Evolutionary conservation across 92 coral and sea anemone genomes (phyloP).

Genomic region (Epizoanthus fatuus): DNA sequence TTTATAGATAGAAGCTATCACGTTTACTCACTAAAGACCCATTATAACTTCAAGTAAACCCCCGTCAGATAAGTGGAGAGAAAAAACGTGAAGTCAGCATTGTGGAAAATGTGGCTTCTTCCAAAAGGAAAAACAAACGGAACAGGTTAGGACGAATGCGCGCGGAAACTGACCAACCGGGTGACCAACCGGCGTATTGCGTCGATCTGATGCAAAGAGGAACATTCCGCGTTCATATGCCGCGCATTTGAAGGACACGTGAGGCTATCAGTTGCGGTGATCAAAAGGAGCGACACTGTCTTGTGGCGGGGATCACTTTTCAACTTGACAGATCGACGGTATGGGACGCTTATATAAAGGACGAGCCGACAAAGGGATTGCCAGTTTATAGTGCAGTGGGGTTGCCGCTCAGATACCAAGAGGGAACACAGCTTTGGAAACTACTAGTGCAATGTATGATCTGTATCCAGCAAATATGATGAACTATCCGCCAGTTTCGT

Average conservation of each 20-base stretch:
- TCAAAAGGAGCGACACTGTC: slow-evolving; percentile 74
- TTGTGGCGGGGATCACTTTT: slow-evolving; percentile 49
- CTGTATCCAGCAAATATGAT: slow-evolving; percentile 74
- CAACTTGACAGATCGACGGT: slow-evolving; percentile 62
- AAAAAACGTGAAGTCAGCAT: slow-evolving; percentile 1
- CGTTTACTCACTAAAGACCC: slow-evolving; percentile 24
- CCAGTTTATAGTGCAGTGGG: slow-evolving; percentile 21
- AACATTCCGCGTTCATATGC: slow-evolving; percentile 21
- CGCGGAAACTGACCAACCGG: slow-evolving; percentile 6
- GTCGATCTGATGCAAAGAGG: not conserved
- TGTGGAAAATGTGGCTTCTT: slow-evolving; percentile 44
- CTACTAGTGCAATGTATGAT: slow-evolving; percentile 73
- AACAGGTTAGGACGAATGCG: not conserved
- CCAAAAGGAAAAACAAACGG: slow-evolving; percentile 26
- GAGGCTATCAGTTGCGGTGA: slow-evolving; percentile 51
- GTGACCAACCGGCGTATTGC: slow-evolving; percentile 9
- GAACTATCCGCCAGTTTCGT: slow-evolving; percentile 52
- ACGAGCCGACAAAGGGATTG: slow-evolving; percentile 56
- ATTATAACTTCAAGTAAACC: not conserved
- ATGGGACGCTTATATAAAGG: slow-evolving; percentile 71
- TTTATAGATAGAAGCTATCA: not conserved
- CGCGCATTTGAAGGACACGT: slow-evolving; percentile 65
- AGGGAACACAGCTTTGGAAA: not conserved
- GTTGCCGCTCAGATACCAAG: not conserved
- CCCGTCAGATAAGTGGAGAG: not conserved